A percentile compares a stretch with the other conserved stretches of the same genome.
phyloP scores from a whole-genome alignment of 2,113 vertebrate species.

The Psilopsiagon aymara region DNA sequence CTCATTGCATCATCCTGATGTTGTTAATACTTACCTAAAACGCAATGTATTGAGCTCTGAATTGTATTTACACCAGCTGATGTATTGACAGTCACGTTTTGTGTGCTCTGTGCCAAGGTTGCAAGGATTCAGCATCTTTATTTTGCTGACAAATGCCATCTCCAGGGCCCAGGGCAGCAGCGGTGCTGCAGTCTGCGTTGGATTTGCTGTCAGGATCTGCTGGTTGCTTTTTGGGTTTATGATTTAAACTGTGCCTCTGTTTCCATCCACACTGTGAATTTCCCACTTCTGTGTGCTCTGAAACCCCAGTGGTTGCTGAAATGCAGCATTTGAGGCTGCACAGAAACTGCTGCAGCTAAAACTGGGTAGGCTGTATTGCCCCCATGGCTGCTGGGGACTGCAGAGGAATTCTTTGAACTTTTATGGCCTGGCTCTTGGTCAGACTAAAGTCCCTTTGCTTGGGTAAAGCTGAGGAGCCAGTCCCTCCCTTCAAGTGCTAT shows the following conservation, averaged over 20 bases:
- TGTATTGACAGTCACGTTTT: neutral
- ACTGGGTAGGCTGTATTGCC: neutral
- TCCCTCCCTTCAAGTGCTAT: neutral
- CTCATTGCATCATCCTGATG: neutral
- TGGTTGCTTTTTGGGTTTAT: neutral
- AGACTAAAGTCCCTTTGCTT: neutral
- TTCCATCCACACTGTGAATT: neutral
- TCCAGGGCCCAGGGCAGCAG: neutral
- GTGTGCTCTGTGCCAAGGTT: conserved; percentile 8
- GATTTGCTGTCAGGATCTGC: neutral
- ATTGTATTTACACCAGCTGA: neutral
- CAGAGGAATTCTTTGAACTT: neutral
- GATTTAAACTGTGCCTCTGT: neutral
- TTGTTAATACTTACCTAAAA: neutral
- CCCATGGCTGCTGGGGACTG: neutral
- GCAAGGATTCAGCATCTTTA: conserved; percentile 54
- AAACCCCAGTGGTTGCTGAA: neutral
- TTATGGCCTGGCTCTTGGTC: neutral
- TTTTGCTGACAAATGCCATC: conserved; percentile 18
- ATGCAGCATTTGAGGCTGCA: neutral
- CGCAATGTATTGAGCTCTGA: neutral
- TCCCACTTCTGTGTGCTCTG: neutral
- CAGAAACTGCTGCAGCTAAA: neutral
- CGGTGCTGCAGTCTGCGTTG: neutral
- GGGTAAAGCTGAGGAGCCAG: neutral